These are phyloP conservation scores for Tauraco erythrolophus DNA, from an alignment of 2,113 vertebrate species.

Conservation along the genomic window DNA sequence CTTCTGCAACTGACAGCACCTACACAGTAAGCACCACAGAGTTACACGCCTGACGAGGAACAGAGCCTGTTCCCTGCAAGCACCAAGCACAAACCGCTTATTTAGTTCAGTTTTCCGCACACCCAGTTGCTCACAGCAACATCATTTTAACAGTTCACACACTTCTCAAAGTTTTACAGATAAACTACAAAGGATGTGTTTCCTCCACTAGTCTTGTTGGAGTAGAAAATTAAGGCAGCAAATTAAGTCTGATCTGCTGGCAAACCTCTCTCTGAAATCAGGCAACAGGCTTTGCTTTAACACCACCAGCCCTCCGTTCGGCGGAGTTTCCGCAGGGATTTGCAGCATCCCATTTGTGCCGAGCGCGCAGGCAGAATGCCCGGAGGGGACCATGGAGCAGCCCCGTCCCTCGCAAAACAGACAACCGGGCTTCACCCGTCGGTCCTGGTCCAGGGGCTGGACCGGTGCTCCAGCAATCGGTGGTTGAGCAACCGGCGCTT, in stretches of 20 bases:
- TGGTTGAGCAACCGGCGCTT: neutral
- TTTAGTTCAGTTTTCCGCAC: neutral
- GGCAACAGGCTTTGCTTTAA: neutral
- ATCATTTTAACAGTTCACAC: neutral
- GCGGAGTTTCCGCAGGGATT: neutral
- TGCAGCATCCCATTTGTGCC: neutral
- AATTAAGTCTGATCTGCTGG: neutral
- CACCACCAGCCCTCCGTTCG: neutral
- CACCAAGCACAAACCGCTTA: neutral
- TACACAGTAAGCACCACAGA: neutral
- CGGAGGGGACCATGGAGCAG: accelerated
- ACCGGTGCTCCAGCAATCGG: accelerated
- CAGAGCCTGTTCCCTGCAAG: neutral
- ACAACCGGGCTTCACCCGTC: accelerated
- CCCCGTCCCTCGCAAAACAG: neutral
- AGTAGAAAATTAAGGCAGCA: neutral
- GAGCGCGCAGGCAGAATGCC: neutral
- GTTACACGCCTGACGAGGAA: neutral
- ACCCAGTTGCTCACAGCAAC: neutral
- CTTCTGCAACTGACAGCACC: neutral
- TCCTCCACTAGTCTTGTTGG: neutral
- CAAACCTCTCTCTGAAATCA: neutral
- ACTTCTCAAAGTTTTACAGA: neutral
- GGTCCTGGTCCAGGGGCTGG: accelerated
- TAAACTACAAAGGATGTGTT: neutral